phyloP scores from a whole-genome alignment of 2,797 vertebrate genomes.

The Ctenopoma multispine region DNA sequence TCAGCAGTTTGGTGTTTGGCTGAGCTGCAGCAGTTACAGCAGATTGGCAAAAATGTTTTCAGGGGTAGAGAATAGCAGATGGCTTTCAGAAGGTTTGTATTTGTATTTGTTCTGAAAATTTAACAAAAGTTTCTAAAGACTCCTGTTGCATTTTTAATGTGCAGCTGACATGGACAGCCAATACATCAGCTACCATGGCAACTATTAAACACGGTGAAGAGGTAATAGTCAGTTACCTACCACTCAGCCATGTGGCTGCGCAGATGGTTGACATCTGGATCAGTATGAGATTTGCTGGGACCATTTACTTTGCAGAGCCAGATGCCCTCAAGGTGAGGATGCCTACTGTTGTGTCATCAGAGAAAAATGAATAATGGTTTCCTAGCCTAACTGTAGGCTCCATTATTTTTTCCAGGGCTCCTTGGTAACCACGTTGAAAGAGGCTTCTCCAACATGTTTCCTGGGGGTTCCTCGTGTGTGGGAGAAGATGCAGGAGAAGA shows the following conservation, averaged over 20 bases:
- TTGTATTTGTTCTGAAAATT: not conserved
- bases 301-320: conserved; percentile 82
- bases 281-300: conserved; percentile 69
- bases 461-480: conserved; percentile 87
- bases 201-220: conserved; percentile 55
- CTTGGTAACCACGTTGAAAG: conserved; percentile 81
- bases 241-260: conserved; percentile 86
- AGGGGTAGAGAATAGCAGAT: no score
- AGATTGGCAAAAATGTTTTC: no score
- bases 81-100: no score
- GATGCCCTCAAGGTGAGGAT: conserved; percentile 84
- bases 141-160: not conserved
- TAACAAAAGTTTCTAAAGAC: not conserved
- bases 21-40: no score
- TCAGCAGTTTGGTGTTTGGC: no score
- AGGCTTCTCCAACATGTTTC: conserved; percentile 83
- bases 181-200: conserved; percentile 9
- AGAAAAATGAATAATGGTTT: not conserved
- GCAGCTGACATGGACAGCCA: conserved; percentile 85
- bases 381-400: not conserved
- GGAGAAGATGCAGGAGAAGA: conserved; percentile 89
- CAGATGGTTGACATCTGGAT: conserved; percentile 88
- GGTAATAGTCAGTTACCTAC: conserved; percentile 84
- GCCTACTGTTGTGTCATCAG: not conserved
- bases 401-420: conserved; percentile 73